Percentiles rank a stretch among this genome's conserved stretches.
These are phyloP conservation scores for Drosophila basisetae DNA, from an alignment of 2,888 invertebrate genomes.

Conservation along the genomic window DNA sequence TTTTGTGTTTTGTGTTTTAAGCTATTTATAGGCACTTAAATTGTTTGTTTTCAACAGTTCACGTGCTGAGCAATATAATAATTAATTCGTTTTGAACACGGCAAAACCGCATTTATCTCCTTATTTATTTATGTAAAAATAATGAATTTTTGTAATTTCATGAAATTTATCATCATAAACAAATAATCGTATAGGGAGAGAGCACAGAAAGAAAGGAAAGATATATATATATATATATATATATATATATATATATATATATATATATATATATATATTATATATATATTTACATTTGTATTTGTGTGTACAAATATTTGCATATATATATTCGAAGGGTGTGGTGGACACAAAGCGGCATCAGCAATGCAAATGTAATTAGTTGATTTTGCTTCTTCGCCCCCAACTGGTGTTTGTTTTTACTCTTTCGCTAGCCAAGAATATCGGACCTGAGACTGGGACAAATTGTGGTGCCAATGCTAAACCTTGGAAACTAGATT, in stretches of 20 bases:
- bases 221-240: too few species aligned
- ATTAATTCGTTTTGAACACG: conserved; percentile 19
- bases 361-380: conserved; percentile 46
- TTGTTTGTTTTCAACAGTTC: conserved; percentile 15
- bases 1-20: conserved; percentile 1
- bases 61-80: conserved; percentile 35
- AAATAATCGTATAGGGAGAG: conserved; percentile 9
- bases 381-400: conserved; percentile 8
- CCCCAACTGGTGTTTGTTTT: conserved; percentile 33
- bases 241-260: too few species aligned
- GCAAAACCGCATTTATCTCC: conserved; percentile 19
- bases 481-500: conserved; percentile 35
- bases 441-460: neutral
- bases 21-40: conserved; percentile 25
- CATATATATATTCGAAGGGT: conserved; percentile 8
- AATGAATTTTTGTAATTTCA: conserved; percentile 11
- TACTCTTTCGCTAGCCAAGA: conserved; percentile 6
- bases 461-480: neutral
- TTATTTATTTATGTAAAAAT: conserved; percentile 6
- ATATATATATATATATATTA: too few species aligned
- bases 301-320: conserved; percentile 25
- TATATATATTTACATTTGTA: neutral
- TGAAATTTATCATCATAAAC: conserved; percentile 38
- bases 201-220: neutral
- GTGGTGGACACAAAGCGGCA: conserved; percentile 6